These are phyloP conservation scores for Apamea crenata DNA, from an alignment of 2,888 invertebrate species.

Conservation along the genomic window DNA sequence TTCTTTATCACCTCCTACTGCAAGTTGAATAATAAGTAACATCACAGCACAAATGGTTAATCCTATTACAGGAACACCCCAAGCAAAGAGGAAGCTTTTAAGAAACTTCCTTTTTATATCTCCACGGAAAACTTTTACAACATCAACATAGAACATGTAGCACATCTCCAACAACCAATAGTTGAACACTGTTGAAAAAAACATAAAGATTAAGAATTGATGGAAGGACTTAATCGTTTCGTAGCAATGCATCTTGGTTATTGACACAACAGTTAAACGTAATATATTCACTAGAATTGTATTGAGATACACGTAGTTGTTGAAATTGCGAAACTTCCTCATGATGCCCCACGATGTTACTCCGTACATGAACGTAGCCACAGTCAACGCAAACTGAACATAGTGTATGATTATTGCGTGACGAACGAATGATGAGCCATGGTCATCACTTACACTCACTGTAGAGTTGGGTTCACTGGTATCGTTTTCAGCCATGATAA, in stretches of 20 bases:
- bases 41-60: neutral
- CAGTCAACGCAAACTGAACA: neutral
- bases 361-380: conserved; percentile 35
- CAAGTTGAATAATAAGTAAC: conserved; percentile 1
- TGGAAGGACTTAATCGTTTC: neutral
- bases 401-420: neutral
- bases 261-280: neutral
- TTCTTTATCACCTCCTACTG: neutral
- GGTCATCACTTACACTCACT: neutral
- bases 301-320: conserved; percentile 37
- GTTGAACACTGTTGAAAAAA: conserved; percentile 32
- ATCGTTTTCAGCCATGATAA: conserved; percentile 4
- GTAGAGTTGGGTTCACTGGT: neutral
- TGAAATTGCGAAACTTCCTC: conserved; percentile 39
- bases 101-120: conserved; percentile 26
- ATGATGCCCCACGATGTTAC: conserved; percentile 35
- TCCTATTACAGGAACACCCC: conserved; percentile 20
- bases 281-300: conserved; percentile 26
- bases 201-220: conserved; percentile 4
- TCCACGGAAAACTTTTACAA: conserved; percentile 32
- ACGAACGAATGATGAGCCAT: neutral
- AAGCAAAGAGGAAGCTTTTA: conserved; percentile 34
- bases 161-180: conserved; percentile 39
- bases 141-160: conserved; percentile 43
- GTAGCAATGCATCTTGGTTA: neutral